Evolutionary conservation across 2,113 vertebrate genomes (phyloP), one percentile per base, ranked within the genome.

Genomic region (Vidua chalybeata): DNA sequence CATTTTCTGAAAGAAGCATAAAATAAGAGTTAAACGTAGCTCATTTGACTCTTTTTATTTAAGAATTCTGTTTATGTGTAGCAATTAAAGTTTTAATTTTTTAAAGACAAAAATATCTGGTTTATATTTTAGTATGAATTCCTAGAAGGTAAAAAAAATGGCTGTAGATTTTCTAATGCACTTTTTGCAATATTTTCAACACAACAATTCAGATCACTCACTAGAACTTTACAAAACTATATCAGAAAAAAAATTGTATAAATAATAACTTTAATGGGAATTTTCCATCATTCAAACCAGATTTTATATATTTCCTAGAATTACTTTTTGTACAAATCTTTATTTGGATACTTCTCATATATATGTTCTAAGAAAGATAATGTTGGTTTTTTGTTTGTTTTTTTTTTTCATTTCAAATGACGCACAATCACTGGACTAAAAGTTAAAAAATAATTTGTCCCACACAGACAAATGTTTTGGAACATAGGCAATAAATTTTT

Each of bases 91-190:
- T 21, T 54, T 84, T 58, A 27, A 37, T 55, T 71, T 37, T 64
- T 17, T 49, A 43, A 75, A 37, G 39, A 9, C 2, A 48, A 64
- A 64, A 17, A 35, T 0, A 1, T 3, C 6, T 2, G 0, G 15
- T 87, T 64, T 4, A 1, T 33, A 15, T 64, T 86, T 71, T 87
- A 55, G 24, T 63, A 12, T 51, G 26, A 21, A 39, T 39, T 71
- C 18, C 27, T 33, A 56, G 28, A 66, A 72, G 3, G 21, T 48
- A 35, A 84, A 75, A 21, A 54, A 86, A 74, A 90, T 71, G 9
- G 13, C 22, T 54, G 6, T 48, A 41, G 19, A 84, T 91, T 72
- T 73, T 68, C 45, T 52, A 39, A 10, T 15, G 46, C 11, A 46
- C 3, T 63, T 88, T 89, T 75, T 41, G 43, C 6, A 69, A 11